Percentiles rank a stretch among this genome's conserved stretches.
These are phyloP conservation scores for Proctacanthus coquilletti DNA, from an alignment of 1,140 invertebrate genomes.

Conservation along the genomic window DNA sequence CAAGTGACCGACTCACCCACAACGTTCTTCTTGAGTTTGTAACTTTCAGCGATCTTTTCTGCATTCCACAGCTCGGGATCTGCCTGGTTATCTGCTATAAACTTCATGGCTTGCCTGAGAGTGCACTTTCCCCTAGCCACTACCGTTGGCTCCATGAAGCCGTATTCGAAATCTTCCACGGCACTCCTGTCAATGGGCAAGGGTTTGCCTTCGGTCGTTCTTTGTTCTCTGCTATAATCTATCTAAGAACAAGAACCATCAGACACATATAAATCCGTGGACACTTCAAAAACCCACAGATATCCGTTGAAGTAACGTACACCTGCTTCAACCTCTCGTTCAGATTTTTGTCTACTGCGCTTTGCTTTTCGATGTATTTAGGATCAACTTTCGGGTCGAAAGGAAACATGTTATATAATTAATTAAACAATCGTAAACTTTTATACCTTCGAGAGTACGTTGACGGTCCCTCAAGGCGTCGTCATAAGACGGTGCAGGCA, in stretches of 20 bases:
- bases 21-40: constrained; percentile 45
- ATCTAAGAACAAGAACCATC: constrained; percentile 6
- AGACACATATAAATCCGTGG: no score
- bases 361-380: constrained; percentile 36
- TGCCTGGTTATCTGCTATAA: constrained; percentile 42
- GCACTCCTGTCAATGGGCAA: constrained; percentile 22
- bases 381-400: constrained; percentile 47
- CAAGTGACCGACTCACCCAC: constrained; percentile 28
- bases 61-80: constrained; percentile 39
- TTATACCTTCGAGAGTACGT: constrained; percentile 38
- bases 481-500: constrained; percentile 43
- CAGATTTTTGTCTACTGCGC: constrained; percentile 39
- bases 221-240: constrained; percentile 11
- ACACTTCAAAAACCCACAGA: constrained; percentile 12
- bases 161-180: constrained; percentile 33
- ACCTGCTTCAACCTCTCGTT: constrained; percentile 46
- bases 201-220: constrained; percentile 9
- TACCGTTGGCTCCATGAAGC: constrained; percentile 37
- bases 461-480: constrained; percentile 42
- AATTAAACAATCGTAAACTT: constrained; percentile 5
- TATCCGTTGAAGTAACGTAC: constrained; percentile 46
- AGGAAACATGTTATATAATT: no score
- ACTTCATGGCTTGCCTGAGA: constrained; percentile 35
- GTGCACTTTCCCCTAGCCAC: constrained; percentile 36
- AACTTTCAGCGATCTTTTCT: constrained; percentile 44